phyloP scores from a whole-genome alignment of 2,797 vertebrate genomes.

The Tolypeutes matacus region DNA sequence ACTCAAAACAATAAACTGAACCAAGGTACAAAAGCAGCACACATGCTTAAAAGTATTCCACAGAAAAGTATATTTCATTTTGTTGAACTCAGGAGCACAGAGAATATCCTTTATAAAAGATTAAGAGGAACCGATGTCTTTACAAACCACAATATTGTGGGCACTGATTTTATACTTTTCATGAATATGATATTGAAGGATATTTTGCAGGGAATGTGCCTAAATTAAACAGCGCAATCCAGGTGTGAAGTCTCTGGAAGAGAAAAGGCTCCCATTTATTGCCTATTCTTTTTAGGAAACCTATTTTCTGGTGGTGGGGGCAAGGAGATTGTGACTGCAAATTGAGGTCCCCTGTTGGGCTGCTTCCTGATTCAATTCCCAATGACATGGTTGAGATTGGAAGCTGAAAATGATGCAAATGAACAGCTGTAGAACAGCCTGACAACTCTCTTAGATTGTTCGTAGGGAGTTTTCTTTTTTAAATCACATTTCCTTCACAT shows the following conservation, averaged over 20 bases:
- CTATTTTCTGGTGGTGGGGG: not conserved
- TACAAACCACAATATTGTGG: not conserved
- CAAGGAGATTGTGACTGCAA: not conserved
- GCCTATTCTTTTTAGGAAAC: not conserved
- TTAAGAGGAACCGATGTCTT: conserved; percentile 10
- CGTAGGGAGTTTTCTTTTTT: not conserved
- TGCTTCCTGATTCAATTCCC: conserved; percentile 64
- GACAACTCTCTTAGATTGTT: not conserved
- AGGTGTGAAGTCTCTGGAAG: not conserved
- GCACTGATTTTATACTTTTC: not conserved
- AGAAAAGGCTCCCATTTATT: not conserved
- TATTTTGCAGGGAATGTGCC: not conserved
- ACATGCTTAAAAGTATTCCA: not conserved
- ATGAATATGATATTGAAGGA: not conserved
- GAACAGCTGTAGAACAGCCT: conserved; percentile 19
- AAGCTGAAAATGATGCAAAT: conserved; percentile 54
- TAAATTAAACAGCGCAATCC: not conserved
- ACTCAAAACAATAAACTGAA: conserved; percentile 40
- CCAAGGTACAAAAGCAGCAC: not conserved
- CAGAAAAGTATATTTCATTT: conserved; percentile 12
- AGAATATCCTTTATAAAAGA: conserved; percentile 28
- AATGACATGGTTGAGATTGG: not conserved
- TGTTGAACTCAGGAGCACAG: not conserved
- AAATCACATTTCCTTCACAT: conserved; percentile 6
- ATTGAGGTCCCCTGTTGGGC: not conserved